phyloP scores from a whole-genome alignment of 2,888 invertebrate genomes.

The Hemistola chrysoprasaria region DNA sequence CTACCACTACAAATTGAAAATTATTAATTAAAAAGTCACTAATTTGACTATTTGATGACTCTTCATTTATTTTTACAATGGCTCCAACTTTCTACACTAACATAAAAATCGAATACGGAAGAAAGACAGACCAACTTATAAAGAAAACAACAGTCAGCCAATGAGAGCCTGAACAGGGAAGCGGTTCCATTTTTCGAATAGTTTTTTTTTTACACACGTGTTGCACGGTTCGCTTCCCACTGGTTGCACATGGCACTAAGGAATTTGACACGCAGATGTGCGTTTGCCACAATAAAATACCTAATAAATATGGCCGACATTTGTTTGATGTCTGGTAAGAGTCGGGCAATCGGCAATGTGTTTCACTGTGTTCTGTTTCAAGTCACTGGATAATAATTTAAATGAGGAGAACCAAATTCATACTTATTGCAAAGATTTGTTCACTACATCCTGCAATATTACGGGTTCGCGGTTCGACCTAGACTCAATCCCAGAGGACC shows the following conservation, averaged over 20 bases:
- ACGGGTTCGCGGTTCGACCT: too few species aligned
- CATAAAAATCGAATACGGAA: slow-evolving; percentile 10
- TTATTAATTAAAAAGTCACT: too few species aligned
- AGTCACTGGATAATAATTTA: too few species aligned
- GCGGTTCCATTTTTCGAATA: slow-evolving; percentile 31
- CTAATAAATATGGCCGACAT: slow-evolving; percentile 62
- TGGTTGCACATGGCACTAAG: slow-evolving; percentile 76
- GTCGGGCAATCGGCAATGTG: not conserved
- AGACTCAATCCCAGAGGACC: too few species aligned
- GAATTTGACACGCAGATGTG: slow-evolving; percentile 82
- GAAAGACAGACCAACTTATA: slow-evolving; percentile 3
- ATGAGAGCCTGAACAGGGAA: slow-evolving; percentile 18
- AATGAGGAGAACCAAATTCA: too few species aligned
- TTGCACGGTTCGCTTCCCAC: slow-evolving; percentile 72
- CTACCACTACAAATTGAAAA: too few species aligned
- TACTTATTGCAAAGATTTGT: too few species aligned
- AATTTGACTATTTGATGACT: not conserved
- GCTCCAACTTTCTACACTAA: not conserved
- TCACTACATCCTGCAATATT: too few species aligned
- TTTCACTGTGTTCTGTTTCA: too few species aligned
- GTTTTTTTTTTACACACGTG: slow-evolving; percentile 28
- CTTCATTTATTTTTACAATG: slow-evolving; percentile 5
- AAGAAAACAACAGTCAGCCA: slow-evolving; percentile 17
- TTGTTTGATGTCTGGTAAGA: slow-evolving; percentile 31
- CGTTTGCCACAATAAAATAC: slow-evolving; percentile 70